phyloP scores from a whole-genome alignment of 2,888 invertebrate genomes.

The Archips crataeganus region DNA sequence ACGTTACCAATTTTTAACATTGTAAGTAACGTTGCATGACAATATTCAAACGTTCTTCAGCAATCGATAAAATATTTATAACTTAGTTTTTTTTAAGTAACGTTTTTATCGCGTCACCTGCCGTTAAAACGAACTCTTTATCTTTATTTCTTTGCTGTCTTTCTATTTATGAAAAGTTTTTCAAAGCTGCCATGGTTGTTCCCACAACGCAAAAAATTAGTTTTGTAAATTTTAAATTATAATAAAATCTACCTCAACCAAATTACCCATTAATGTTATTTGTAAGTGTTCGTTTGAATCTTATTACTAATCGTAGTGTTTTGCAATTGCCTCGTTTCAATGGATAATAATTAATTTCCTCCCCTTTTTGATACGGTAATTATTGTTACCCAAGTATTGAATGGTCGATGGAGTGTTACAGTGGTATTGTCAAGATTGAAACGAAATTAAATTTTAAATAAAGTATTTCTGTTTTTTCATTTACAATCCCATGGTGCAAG shows the following conservation, averaged over 20 bases:
- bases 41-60: not conserved
- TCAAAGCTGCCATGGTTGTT: slow-evolving; percentile 41
- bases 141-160: too few relatives aligned
- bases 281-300: slow-evolving; percentile 84
- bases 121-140: not conserved
- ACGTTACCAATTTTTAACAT: too few relatives aligned
- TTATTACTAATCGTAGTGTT: slow-evolving; percentile 81
- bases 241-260: slow-evolving; percentile 84
- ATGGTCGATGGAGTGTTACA: slow-evolving; percentile 70
- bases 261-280: slow-evolving; percentile 83
- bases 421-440: slow-evolving; percentile 74
- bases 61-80: not conserved
- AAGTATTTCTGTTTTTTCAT: slow-evolving; percentile 33
- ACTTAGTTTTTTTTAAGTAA: not conserved
- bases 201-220: slow-evolving; percentile 58
- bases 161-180: too few relatives aligned
- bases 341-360: slow-evolving; percentile 75
- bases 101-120: not conserved
- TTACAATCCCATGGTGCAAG: not conserved
- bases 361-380: slow-evolving; percentile 84
- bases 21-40: not conserved
- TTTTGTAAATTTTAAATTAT: slow-evolving; percentile 59
- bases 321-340: slow-evolving; percentile 52
- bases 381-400: slow-evolving; percentile 83
- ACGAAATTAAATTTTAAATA: slow-evolving; percentile 75